Conservation (phyloP, 2,797 vertebrate genomes). For the Enteromius thamalakanensis region DNA sequence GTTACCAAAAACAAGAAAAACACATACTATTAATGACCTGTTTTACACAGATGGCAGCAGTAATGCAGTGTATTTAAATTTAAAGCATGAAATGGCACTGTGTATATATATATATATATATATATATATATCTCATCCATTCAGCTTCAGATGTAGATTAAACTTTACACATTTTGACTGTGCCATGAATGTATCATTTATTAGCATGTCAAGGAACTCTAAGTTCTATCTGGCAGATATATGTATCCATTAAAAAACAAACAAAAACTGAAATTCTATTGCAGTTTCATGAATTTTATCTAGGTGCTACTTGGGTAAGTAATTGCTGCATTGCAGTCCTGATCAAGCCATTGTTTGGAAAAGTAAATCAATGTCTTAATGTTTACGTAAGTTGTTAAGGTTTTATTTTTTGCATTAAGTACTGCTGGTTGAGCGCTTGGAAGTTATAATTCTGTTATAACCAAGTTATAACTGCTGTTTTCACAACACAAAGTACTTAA, state of each 20-base stretch:
- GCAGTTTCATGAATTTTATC: neutral
- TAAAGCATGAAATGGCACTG: neutral
- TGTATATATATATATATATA: neutral
- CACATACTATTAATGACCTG: neutral
- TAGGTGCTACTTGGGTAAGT: neutral
- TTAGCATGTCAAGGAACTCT: neutral
- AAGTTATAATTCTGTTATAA: neutral
- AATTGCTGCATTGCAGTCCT: neutral
- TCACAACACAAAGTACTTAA: neutral
- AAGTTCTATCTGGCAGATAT: neutral
- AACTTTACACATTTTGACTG: neutral
- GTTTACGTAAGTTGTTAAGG: neutral
- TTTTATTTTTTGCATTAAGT: neutral
- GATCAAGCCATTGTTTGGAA: neutral
- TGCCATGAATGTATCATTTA: neutral
- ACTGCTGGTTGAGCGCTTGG: neutral
- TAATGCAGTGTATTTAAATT: neutral
- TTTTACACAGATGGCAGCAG: neutral
- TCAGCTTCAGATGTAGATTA: neutral
- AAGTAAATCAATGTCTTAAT: constrained; percentile 14
- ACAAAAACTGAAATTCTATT: neutral
- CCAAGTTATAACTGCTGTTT: neutral
- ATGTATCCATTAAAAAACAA: neutral
- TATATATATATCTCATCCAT: neutral
- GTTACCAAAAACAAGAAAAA: neutral